These are phyloP conservation scores for Dasysyrphus tricinctus DNA, from an alignment of 2,888 invertebrate species.

Conservation along the genomic window DNA sequence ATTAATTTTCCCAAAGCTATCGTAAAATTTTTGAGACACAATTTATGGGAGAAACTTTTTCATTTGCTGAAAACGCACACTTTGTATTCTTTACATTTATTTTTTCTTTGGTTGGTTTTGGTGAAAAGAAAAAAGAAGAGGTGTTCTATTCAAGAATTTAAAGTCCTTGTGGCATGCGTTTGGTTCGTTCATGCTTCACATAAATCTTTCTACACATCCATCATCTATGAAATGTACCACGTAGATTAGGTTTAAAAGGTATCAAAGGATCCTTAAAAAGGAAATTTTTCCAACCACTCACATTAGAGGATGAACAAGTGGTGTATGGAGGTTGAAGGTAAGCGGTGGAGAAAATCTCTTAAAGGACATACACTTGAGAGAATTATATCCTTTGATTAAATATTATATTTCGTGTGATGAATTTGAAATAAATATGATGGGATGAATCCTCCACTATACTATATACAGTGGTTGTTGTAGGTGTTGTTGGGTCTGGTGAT, in stretches of 20 bases:
- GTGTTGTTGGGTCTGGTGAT: neutral
- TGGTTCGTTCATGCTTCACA: conserved; percentile 51
- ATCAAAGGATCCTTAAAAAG: conserved; percentile 24
- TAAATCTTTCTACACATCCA: conserved; percentile 62
- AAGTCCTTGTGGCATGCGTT: conserved; percentile 47
- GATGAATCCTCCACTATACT: conserved; percentile 17
- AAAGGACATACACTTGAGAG: conserved; percentile 50
- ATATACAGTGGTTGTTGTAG: neutral
- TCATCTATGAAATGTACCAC: conserved; percentile 35
- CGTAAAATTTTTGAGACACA: conserved; percentile 55
- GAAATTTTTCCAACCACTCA: conserved; percentile 19
- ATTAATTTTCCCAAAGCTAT: conserved; percentile 55
- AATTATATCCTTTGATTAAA: conserved; percentile 67
- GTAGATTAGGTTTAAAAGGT: conserved; percentile 33
- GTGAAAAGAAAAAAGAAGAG: conserved; percentile 2
- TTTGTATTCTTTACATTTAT: conserved; percentile 19
- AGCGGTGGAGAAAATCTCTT: conserved; percentile 28
- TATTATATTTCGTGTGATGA: conserved; percentile 72
- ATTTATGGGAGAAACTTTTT: conserved; percentile 64
- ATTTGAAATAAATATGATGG: conserved; percentile 60
- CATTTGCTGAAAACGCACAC: conserved; percentile 50
- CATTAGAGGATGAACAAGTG: neutral
- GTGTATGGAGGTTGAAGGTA: neutral
- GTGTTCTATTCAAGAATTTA: conserved; percentile 17
- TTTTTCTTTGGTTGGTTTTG: neutral